Percentiles rank a stretch among this genome's conserved stretches.
phyloP scores from a whole-genome alignment of 37 sponge, comb jelly and placozoan genomes.

The Amphimedon queenslandica region DNA sequence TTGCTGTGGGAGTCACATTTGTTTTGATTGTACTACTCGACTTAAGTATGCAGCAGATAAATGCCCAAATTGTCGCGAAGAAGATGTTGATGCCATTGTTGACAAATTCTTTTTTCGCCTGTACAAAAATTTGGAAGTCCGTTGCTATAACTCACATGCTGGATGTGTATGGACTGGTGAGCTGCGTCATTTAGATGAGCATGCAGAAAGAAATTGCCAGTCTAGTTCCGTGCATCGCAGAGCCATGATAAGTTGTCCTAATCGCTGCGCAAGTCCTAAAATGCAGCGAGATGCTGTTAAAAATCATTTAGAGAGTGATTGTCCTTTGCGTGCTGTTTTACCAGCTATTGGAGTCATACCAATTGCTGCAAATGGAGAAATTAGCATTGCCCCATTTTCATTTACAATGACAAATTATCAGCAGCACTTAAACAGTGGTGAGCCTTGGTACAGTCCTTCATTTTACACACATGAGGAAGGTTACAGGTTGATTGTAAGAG shows the following conservation, averaged over 20 bases:
- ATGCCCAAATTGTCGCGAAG: not conserved
- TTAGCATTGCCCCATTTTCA: not conserved
- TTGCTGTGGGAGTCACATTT: not conserved
- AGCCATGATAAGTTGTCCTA: too few species aligned
- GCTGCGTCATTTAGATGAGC: not conserved
- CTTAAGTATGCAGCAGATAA: not conserved
- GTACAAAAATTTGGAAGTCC: not conserved
- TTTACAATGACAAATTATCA: not conserved
- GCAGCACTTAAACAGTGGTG: not conserved
- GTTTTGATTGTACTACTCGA: not conserved
- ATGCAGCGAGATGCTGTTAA: not conserved
- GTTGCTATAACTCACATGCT: not conserved
- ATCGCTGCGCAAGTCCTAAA: not conserved
- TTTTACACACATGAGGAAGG: constrained; percentile 7
- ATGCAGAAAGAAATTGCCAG: not conserved
- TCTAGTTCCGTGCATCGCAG: too few species aligned
- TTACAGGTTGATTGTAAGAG: not conserved
- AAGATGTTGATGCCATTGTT: not conserved
- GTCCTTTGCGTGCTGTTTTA: not conserved
- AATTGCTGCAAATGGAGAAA: not conserved
- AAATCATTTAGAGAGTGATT: not conserved
- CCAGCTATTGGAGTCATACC: not conserved
- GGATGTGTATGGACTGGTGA: not conserved
- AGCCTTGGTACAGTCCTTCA: not conserved
- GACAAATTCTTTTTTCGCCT: not conserved